Percentiles rank a stretch among this genome's conserved stretches.
These are phyloP conservation scores for Vulpes lagopus DNA, from an alignment of 2,113 vertebrate genomes.

Conservation along the genomic window DNA sequence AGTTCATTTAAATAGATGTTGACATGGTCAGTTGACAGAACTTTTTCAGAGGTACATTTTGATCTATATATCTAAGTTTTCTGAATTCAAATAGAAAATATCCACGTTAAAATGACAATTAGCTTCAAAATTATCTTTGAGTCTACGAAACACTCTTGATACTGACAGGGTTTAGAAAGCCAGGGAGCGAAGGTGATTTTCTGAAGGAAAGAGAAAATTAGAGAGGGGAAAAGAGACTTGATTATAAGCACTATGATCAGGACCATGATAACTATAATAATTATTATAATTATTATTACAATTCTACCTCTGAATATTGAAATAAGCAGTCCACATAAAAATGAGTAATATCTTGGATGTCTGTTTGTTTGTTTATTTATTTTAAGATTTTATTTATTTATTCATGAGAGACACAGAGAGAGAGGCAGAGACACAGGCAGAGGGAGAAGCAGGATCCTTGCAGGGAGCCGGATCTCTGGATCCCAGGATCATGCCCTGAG, in stretches of 20 bases:
- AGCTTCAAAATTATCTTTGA: neutral
- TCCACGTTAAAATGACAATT: neutral
- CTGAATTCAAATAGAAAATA: neutral
- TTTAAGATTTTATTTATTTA: no score
- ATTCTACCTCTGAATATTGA: neutral
- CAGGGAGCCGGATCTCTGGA: no score
- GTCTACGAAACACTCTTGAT: neutral
- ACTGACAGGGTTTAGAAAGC: neutral
- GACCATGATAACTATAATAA: slow-evolving; percentile 53
- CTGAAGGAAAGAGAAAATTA: slow-evolving; percentile 76
- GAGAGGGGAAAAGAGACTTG: slow-evolving; percentile 72
- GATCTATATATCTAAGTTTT: neutral
- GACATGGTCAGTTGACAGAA: neutral
- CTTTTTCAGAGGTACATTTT: neutral
- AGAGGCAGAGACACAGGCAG: no score
- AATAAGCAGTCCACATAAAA: neutral
- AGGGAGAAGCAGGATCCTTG: no score
- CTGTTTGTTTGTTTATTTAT: no score
- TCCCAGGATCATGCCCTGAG: no score
- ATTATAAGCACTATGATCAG: slow-evolving; percentile 80
- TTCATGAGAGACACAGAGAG: no score
- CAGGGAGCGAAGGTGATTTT: slow-evolving; percentile 53
- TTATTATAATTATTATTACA: neutral
- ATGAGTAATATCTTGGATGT: neutral
- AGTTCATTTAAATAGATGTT: neutral